Conservation (phyloP, 2,888 invertebrate species). For the Strigamia maritima region DNA sequence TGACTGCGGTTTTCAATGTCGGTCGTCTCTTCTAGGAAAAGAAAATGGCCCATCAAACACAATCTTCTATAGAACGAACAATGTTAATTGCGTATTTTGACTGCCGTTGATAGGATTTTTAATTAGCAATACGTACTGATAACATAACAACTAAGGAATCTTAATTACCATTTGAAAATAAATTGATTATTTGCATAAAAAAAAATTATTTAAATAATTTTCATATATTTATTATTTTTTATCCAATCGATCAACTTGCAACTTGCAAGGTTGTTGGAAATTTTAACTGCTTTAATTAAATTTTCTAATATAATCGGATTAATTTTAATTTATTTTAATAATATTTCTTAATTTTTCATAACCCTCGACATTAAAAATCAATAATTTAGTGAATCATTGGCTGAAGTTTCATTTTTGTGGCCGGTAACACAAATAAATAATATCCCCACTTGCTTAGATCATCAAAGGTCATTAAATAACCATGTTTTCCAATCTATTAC, state of each 20-base stretch:
- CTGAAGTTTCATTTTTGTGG: too few relatives aligned
- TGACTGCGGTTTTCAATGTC: not conserved
- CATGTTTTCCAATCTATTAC: not conserved
- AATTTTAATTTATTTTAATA: too few relatives aligned
- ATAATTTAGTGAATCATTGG: too few relatives aligned
- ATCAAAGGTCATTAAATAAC: not conserved
- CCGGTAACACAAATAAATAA: not conserved
- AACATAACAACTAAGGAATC: not conserved
- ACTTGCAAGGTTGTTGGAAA: too few relatives aligned
- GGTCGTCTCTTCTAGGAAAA: not conserved
- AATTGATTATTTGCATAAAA: too few relatives aligned
- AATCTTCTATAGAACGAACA: not conserved
- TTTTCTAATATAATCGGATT: too few relatives aligned
- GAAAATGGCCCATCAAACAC: not conserved
- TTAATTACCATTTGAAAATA: not conserved
- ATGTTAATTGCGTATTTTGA: not conserved
- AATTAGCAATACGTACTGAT: not conserved
- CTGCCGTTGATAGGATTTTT: not conserved
- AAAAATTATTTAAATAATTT: too few relatives aligned
- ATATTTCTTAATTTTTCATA: too few relatives aligned
- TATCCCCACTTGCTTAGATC: not conserved
- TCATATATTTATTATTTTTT: too few relatives aligned
- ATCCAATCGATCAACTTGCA: too few relatives aligned
- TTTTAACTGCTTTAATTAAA: too few relatives aligned
- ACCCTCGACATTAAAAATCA: too few relatives aligned